Evolutionary conservation across 1,140 invertebrate genomes (phyloP).

Genomic region (Polyergus mexicanus): DNA sequence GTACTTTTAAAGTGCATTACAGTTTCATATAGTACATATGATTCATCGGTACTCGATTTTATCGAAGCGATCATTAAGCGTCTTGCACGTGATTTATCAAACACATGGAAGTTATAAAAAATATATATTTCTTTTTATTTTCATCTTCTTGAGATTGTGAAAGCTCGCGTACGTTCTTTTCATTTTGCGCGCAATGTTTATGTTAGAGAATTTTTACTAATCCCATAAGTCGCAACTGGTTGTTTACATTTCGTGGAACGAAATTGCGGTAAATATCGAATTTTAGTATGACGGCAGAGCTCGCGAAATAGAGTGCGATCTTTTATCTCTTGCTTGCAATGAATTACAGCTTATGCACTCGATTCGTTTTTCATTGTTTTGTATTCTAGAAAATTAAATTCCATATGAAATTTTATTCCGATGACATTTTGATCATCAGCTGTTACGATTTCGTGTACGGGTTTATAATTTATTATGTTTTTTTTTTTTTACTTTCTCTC

Average conservation of each 20-base stretch:
- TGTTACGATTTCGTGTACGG: background rate
- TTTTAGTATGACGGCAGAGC: background rate
- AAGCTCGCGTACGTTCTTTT: background rate
- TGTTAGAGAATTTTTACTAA: slow-evolving; percentile 28
- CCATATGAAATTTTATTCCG: background rate
- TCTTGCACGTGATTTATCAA: background rate
- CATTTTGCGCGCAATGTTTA: background rate
- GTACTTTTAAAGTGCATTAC: slow-evolving; percentile 45
- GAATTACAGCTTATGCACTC: background rate
- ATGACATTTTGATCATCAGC: background rate
- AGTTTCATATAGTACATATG: slow-evolving; percentile 34
- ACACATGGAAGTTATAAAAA: slow-evolving; percentile 29
- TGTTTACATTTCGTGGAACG: slow-evolving; percentile 26
- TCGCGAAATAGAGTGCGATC: background rate
- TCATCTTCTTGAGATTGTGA: background rate
- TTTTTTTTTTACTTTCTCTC: background rate
- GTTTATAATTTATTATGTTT: background rate
- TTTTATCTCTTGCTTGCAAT: background rate
- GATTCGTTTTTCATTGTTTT: background rate
- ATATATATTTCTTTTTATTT: background rate
- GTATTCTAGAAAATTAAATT: slow-evolving; percentile 22
- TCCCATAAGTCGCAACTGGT: slow-evolving; percentile 19
- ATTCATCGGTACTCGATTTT: slow-evolving; percentile 55
- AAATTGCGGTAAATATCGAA: slow-evolving; percentile 4
- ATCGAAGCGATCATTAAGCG: slow-evolving; percentile 62